These are phyloP conservation scores for Margaritifera margaritifera DNA, from an alignment of 2,888 invertebrate genomes.

Conservation along the genomic window DNA sequence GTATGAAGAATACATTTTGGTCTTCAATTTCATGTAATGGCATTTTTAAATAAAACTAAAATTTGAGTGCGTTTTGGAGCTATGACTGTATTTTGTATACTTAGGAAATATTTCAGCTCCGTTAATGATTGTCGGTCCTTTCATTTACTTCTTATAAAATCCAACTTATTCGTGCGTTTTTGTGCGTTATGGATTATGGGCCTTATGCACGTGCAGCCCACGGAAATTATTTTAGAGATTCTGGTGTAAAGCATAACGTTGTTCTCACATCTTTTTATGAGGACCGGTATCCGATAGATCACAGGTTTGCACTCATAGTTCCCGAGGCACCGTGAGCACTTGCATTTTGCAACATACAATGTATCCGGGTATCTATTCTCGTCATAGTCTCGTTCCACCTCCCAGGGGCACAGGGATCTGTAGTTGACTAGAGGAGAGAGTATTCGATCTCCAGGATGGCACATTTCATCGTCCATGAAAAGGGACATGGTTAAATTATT, in stretches of 20 bases:
- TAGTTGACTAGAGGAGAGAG: conserved; percentile 18
- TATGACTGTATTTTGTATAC: no score
- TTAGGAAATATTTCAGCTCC: no score
- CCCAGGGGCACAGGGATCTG: conserved; percentile 36
- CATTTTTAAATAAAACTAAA: no score
- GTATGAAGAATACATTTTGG: no score
- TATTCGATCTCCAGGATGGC: conserved; percentile 1
- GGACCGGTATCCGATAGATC: conserved; percentile 34
- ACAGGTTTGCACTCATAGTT: conserved; percentile 34
- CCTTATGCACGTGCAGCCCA: conserved; percentile 28
- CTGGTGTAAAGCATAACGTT: conserved; percentile 23
- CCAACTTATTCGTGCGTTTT: no score
- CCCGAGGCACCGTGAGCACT: conserved; percentile 24
- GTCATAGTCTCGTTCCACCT: conserved; percentile 26
- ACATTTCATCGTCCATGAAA: conserved; percentile 19
- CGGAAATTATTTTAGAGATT: conserved; percentile 30
- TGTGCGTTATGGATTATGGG: neutral
- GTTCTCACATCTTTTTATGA: conserved; percentile 27
- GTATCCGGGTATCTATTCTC: conserved; percentile 28
- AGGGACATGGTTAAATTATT: conserved; percentile 27
- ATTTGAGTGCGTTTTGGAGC: no score
- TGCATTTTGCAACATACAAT: conserved; percentile 30
- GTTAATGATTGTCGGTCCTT: no score
- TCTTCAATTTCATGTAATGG: no score
- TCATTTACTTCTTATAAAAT: no score